A percentile compares a stretch with the other conserved stretches of the same genome.
Evolutionary conservation across 2,797 vertebrate genomes (phyloP).

Genomic region (Callimico goeldii): DNA sequence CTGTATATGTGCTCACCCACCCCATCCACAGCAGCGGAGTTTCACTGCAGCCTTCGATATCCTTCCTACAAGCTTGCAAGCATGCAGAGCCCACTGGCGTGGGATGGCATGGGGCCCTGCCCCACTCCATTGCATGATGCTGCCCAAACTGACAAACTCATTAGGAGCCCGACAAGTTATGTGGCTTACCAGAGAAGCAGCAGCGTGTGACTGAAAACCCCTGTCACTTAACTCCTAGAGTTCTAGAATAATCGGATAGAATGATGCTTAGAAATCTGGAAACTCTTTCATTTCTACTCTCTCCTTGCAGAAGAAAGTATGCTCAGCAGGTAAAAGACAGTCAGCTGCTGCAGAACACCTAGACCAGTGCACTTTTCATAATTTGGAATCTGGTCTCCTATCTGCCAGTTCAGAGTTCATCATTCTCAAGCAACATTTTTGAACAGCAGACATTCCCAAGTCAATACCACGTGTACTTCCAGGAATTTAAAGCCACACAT

Average conservation of each 20-base stretch:
- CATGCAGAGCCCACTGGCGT: fast-evolving
- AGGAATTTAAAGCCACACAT: neutral
- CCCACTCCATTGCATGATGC: fast-evolving
- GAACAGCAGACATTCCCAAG: neutral
- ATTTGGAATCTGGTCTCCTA: neutral
- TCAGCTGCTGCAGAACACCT: neutral
- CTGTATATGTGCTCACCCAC: neutral
- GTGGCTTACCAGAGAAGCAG: neutral
- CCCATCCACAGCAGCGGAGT: fast-evolving
- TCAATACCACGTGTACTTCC: neutral
- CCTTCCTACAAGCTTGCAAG: neutral
- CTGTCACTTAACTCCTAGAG: neutral
- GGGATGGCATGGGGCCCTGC: fast-evolving
- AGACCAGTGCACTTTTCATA: neutral
- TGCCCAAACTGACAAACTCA: neutral
- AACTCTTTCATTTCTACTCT: neutral
- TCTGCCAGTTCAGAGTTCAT: neutral
- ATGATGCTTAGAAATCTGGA: neutral
- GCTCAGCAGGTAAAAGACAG: too few species aligned
- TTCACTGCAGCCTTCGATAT: fast-evolving
- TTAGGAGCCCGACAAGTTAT: neutral
- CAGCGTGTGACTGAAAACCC: neutral
- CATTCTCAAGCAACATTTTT: too few species aligned
- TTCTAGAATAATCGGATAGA: neutral
- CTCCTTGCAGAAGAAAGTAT: neutral